phyloP scores from a whole-genome alignment of 2,797 vertebrate species.

The Rhinogobio ventralis region DNA sequence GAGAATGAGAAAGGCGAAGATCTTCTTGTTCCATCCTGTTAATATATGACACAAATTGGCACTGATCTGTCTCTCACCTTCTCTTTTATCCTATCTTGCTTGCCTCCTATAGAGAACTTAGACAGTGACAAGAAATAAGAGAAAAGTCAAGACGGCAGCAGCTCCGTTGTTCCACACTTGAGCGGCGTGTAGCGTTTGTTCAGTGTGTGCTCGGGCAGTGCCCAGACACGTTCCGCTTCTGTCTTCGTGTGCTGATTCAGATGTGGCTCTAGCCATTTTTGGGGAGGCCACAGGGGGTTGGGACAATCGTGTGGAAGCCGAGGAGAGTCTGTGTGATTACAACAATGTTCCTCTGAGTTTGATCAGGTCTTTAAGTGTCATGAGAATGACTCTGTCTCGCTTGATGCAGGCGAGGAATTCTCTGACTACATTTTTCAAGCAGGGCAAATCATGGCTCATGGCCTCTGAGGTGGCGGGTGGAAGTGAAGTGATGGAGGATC shows the following conservation, averaged over 20 bases:
- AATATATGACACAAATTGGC: conserved; percentile 21
- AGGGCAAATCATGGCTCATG: not conserved
- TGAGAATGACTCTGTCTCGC: not conserved
- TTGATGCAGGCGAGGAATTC: not conserved
- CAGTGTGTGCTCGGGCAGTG: too few relatives aligned
- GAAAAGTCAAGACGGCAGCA: not conserved
- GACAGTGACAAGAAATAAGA: conserved; percentile 3
- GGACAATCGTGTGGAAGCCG: not conserved
- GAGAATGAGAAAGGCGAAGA: conserved; percentile 58
- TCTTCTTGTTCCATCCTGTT: not conserved
- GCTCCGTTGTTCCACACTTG: not conserved
- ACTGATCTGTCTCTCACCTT: conserved; percentile 30
- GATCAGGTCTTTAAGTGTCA: not conserved
- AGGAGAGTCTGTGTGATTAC: not conserved
- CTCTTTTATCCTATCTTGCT: conserved; percentile 41
- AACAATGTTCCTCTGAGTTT: not conserved
- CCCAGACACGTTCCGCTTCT: too few relatives aligned
- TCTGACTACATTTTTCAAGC: not conserved
- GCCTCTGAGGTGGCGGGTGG: too few relatives aligned
- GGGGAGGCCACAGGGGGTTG: too few relatives aligned
- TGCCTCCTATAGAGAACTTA: conserved; percentile 17
- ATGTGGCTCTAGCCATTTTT: too few relatives aligned
- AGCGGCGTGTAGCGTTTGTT: too few relatives aligned
- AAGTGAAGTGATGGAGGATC: too few relatives aligned
- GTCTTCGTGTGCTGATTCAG: too few relatives aligned